These are phyloP conservation scores for Drosophila rufa DNA, from an alignment of 1,140 invertebrate genomes.

Conservation along the genomic window DNA sequence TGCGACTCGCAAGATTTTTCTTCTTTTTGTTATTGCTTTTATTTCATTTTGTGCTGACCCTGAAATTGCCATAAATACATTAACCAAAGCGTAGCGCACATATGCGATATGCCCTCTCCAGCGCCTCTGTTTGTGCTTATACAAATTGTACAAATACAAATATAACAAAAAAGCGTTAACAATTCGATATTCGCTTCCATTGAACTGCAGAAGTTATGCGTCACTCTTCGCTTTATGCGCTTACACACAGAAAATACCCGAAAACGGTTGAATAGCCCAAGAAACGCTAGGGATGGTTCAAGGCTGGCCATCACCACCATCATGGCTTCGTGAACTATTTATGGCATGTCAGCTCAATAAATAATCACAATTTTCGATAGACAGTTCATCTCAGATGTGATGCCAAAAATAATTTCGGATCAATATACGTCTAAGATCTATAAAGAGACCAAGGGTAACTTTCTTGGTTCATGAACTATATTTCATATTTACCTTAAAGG, in stretches of 20 bases:
- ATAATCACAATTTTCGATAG: slow-evolving; percentile 24
- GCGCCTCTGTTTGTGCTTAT: not conserved
- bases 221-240: slow-evolving; percentile 43
- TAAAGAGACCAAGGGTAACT: slow-evolving; percentile 18
- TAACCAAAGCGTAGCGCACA: slow-evolving; percentile 71
- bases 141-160: slow-evolving; percentile 40
- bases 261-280: slow-evolving; percentile 49
- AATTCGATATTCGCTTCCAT: slow-evolving; percentile 61
- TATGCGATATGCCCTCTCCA: slow-evolving; percentile 40
- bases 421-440: slow-evolving; percentile 22
- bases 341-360: slow-evolving; percentile 38
- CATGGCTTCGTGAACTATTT: slow-evolving; percentile 29
- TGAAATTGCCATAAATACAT: slow-evolving; percentile 82
- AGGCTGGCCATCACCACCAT: slow-evolving; percentile 15
- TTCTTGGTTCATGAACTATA: slow-evolving; percentile 32
- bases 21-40: slow-evolving; percentile 38
- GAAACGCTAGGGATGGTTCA: slow-evolving; percentile 47
- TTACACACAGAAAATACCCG: slow-evolving; percentile 31
- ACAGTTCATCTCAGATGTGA: slow-evolving; percentile 39
- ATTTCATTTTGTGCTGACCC: slow-evolving; percentile 58
- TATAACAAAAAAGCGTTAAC: slow-evolving; percentile 63
- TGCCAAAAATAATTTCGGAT: slow-evolving; percentile 23
- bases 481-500: not conserved
- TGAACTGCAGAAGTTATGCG: slow-evolving; percentile 66
- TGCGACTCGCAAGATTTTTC: slow-evolving; percentile 59